Percentiles rank a stretch among this genome's conserved stretches.
Conservation (phyloP, 2,797 vertebrate species). For the Notolabrus celidotus region DNA sequence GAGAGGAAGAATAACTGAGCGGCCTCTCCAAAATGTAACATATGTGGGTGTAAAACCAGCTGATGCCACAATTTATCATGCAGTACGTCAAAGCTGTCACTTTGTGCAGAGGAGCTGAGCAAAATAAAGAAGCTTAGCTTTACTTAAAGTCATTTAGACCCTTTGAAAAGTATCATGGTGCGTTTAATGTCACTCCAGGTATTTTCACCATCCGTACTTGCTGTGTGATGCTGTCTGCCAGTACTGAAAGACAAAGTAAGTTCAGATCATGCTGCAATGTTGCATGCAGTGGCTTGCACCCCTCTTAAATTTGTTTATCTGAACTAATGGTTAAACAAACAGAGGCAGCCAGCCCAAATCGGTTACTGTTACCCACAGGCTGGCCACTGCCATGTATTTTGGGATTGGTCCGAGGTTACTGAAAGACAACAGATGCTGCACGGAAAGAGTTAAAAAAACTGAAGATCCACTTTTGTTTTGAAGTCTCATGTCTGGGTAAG, state of each 20-base stretch:
- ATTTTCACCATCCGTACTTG: neutral
- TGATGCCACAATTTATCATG: conserved; percentile 29
- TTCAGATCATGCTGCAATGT: neutral
- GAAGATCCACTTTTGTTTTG: too few relatives aligned
- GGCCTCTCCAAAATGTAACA: conserved; percentile 34
- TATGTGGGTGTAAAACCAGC: conserved; percentile 30
- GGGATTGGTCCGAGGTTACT: too few relatives aligned
- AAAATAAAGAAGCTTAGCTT: neutral
- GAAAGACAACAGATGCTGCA: too few relatives aligned
- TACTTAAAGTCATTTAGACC: neutral
- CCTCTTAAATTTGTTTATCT: neutral
- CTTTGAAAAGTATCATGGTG: neutral
- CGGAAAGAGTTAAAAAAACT: neutral
- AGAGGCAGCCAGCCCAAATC: neutral
- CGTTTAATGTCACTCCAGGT: neutral
- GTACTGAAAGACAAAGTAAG: neutral
- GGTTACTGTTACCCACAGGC: conserved; percentile 1
- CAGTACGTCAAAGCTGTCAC: neutral
- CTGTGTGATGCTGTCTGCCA: neutral
- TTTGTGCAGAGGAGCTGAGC: neutral
- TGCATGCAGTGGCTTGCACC: neutral
- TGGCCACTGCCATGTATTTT: neutral
- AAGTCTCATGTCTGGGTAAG: too few relatives aligned
- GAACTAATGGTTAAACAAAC: conserved; percentile 2
- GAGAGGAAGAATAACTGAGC: conserved; percentile 22